Evolutionary conservation across 2,797 vertebrate species (phyloP), one percentile per base, ranked within the genome.

Genomic region (Labroides dimidiatus): DNA sequence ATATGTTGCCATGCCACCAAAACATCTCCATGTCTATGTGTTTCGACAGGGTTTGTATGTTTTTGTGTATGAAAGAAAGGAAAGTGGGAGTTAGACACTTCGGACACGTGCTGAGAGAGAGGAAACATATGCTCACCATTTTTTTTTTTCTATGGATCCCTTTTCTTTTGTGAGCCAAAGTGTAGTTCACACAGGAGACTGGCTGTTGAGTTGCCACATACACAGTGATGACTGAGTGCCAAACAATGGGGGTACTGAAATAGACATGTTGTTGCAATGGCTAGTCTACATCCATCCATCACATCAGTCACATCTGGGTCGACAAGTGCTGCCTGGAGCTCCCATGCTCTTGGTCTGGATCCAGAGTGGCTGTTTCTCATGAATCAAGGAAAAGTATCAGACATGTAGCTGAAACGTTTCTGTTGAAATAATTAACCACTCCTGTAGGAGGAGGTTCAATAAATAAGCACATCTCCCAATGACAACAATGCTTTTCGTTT

Each of bases 171-270:
- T 69, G 69, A 83, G 86, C 59, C 21, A 56, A 71, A 65, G 65
- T 45, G 44, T 74, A 52, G 64, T 56, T 49, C 79, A 77, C 76
- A 80, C 78, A 77, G 67, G 81, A 85, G 84, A 68, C 76, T 52
- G 82, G 24, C 73, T 88, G 82, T 84, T 86, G 86, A 89, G 77
- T 84, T 53, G 75, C 64, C 79, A 20, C 77, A 73, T 62, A 73
- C 81, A 88, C 82, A 67, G 76, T 44, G 87, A 84, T 78, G 89
- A 88, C 80, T 87, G 85, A 92, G 70, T 51, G 66, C 79, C 87
- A 89, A 90, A 93, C 91, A 92, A 93, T 90, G 77, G 87, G 64
- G 21, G 45, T 81, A 85, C 89, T 82, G 86, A 92, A 92, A 92
- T 93, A 93, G 89, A 87, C 74, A 64, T 90, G 86, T 87, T 89